Evolutionary conservation across 2,888 invertebrate species (phyloP), one percentile per base, ranked within the genome.

Genomic region (Cosmopolites sordidus): DNA sequence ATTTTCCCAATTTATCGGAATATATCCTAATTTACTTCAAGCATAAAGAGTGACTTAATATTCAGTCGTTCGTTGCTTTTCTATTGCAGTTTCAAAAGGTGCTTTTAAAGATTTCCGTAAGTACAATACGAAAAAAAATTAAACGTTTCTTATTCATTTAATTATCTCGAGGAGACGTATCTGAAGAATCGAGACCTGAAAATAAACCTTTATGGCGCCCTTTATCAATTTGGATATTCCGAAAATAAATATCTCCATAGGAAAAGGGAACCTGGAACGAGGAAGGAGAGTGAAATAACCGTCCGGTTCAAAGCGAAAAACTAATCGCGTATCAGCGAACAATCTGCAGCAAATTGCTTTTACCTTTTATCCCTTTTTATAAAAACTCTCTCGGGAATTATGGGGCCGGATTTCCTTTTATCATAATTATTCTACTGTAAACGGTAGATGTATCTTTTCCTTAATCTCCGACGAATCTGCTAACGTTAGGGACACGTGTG

Each of bases 401-500:
- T 17, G 11, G 22, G 17, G 16, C 38, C 38, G 39, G 39, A 46
- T 38, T 45, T 27, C 39, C 46, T 46, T 46, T 39, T 39, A 46
- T 37, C 33, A 46, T 46, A 46, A 46, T 46, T 46, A 39, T 30
- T 39, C 46, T 37, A 46, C 38, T 46, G 46, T 46, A 46, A 46
- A 46, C 39, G 17, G 33, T 46, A 46, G 22, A 33, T 33, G 33
- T 33, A 33, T 33, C 33, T 33, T 12, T 33, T 33, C 33, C 33
- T 33, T 33, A 33, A 33, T 33, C 33, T 33, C 12, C 33, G 33
- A 12, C 33, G 12, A n/a, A 33, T 12, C 33, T 33, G 33, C 22
- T 3, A 22, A 22, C 22, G 22, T 22, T 22, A 3, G 22, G 22
- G 8, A 8, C 22, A 22, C 22, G 22, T 22, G 22, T 22, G 22